Base-by-base conservation (phyloP, 2,113 vertebrate genomes). In the Vulpes ferrilata region DNA sequence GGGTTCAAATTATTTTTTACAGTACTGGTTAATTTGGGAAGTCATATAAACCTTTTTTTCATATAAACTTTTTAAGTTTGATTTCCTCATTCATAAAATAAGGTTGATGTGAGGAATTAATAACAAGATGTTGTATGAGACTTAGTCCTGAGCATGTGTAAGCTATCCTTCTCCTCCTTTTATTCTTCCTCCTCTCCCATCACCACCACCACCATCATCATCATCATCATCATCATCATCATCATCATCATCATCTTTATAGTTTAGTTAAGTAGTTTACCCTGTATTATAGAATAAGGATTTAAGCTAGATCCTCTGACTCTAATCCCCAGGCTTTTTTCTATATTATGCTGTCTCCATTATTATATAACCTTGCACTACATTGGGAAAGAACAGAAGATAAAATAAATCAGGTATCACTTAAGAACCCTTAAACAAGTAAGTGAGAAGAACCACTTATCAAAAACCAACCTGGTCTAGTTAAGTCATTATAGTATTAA, bases 1-100 rank as follows among this genome's bases (percentile, higher is more conserved):
- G 22, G 11, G 20, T 86, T 96, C 43, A 35, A 27, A 76, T 81
- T 88, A 82, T 55, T 48, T 13, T 51, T 93, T 87, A 5, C 3
- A 69, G 64, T 84, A 30, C 32, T 53, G 17, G 43, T 67, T 93
- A 91, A 90, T 35, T 60, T 95, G 38, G 3, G 25, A 87, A 83
- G 32, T 53, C 13, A 53, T 23, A 38, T 22, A 48, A 89, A 82
- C 0, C 35, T 86, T 43, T 43, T 43, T 43, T 43, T 53, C 13
- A 53, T 23, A 38, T 22, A 48, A 89, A 82, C 0, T 43, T 86
- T 85, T 38, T 43, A 35, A 48, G 23, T 60, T 71, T 15, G 32
- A 6, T 76, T 95, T 92, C 30, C 32, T 79, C 13, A 20, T 62
- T 94, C 64, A 53, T 71, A 65, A 90, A 93, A 73, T 81, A 79